These are phyloP conservation scores for Cichlasoma orientale DNA, from an alignment of 2,797 vertebrate species.

Conservation along the genomic window DNA sequence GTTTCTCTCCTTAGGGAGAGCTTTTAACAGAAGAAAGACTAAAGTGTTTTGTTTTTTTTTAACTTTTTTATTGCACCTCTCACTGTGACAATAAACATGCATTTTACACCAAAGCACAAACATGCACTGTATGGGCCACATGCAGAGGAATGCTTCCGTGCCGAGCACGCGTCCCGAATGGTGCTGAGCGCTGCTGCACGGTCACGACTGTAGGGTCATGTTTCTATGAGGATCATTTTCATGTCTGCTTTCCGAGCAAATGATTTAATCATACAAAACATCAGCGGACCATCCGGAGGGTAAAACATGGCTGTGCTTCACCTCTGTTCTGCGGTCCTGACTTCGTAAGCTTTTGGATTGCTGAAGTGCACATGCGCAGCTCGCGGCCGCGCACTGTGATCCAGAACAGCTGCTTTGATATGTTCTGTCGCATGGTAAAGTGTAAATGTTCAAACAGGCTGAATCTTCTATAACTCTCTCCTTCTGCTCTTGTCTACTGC, in stretches of 20 bases:
- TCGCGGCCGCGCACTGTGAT: slow-evolving; percentile 23
- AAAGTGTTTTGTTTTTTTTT: neutral
- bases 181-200: slow-evolving; percentile 10
- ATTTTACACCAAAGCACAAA: neutral
- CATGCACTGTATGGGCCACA: neutral
- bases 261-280: neutral
- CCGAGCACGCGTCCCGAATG: slow-evolving; percentile 1
- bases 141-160: slow-evolving; percentile 14
- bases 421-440: slow-evolving; percentile 57
- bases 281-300: slow-evolving; percentile 5
- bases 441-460: slow-evolving; percentile 38
- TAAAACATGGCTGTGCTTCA: slow-evolving; percentile 29
- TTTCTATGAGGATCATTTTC: slow-evolving; percentile 29
- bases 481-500: slow-evolving; percentile 58
- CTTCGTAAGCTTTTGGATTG: slow-evolving; percentile 33
- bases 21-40: slow-evolving; percentile 9
- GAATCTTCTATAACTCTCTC: slow-evolving; percentile 53
- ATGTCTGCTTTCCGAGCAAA: slow-evolving; percentile 20
- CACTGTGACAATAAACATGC: slow-evolving; percentile 11
- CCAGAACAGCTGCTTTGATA: slow-evolving; percentile 32
- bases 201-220: slow-evolving; percentile 6
- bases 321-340: slow-evolving; percentile 25
- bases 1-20: slow-evolving; percentile 1
- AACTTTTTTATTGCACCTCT: slow-evolving; percentile 18
- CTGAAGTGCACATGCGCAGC: slow-evolving; percentile 22